phyloP scores from a whole-genome alignment of 2,113 vertebrate species.

The Tragelaphus scriptus region DNA sequence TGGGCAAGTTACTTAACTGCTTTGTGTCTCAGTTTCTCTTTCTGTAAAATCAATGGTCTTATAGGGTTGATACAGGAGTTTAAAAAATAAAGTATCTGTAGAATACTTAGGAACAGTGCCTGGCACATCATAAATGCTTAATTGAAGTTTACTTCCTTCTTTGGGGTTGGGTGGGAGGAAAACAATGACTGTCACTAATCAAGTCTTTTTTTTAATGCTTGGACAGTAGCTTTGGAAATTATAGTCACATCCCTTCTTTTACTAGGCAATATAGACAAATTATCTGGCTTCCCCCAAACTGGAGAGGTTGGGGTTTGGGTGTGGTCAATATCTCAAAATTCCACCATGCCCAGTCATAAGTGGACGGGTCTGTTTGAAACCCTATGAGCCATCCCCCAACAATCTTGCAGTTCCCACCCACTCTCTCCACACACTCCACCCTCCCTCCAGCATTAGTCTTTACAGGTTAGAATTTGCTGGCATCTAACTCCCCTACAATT shows the following conservation, averaged over 20 bases:
- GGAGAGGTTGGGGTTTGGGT: not conserved
- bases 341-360: not conserved
- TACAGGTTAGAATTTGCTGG: not conserved
- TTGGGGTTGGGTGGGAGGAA: not conserved
- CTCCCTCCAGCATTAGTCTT: not conserved
- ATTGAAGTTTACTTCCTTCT: not conserved
- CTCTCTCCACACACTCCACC: rapidly evolving
- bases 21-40: not conserved
- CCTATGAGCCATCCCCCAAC: not conserved
- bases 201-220: not conserved
- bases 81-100: not conserved
- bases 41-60: not conserved
- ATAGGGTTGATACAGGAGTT: not conserved
- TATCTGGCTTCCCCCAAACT: not conserved
- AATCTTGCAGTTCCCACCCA: too few species aligned
- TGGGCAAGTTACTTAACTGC: not conserved
- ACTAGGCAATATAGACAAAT: not conserved
- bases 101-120: not conserved
- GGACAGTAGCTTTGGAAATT: not conserved
- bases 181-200: not conserved
- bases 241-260: not conserved
- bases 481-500: not conserved
- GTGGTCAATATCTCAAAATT: not conserved
- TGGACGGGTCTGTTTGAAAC: not conserved
- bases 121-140: not conserved